phyloP scores from a whole-genome alignment of 2,888 invertebrate genomes.

The Troides helena region DNA sequence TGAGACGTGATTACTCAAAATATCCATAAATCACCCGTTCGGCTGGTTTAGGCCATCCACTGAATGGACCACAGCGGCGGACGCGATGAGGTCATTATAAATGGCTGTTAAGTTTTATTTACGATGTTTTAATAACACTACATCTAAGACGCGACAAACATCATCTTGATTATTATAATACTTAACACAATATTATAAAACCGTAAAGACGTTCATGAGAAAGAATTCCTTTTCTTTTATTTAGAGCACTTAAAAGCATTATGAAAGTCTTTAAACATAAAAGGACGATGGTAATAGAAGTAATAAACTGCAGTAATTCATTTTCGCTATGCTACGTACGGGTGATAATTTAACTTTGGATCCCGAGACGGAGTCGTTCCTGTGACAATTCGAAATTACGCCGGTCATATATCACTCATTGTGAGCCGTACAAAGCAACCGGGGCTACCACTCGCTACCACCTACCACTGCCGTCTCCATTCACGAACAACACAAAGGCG shows the following conservation, averaged over 20 bases:
- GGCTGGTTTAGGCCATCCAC: constrained; percentile 62
- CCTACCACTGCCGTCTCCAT: constrained; percentile 60
- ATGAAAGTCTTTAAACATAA: constrained; percentile 34
- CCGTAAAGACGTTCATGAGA: neutral
- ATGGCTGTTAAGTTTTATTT: constrained; percentile 59
- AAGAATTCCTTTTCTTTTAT: constrained; percentile 17
- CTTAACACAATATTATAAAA: neutral
- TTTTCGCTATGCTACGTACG: constrained; percentile 77
- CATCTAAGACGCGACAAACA: constrained; percentile 16
- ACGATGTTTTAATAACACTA: constrained; percentile 58
- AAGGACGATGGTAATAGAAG: constrained; percentile 41
- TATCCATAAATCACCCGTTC: constrained; percentile 73
- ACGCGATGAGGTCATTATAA: constrained; percentile 65
- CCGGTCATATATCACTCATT: constrained; percentile 79
- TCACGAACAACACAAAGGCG: constrained; percentile 70
- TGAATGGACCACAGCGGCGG: constrained; percentile 50
- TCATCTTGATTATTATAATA: constrained; percentile 4
- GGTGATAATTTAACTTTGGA: constrained; percentile 77
- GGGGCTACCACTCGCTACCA: constrained; percentile 70
- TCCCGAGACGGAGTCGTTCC: constrained; percentile 53
- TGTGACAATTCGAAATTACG: constrained; percentile 75
- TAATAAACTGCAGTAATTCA: constrained; percentile 76
- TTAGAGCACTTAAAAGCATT: constrained; percentile 34
- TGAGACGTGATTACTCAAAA: constrained; percentile 78
- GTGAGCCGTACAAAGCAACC: constrained; percentile 72